Conservation (phyloP, 2,113 vertebrate species). For the Oenanthe melanoleuca region DNA sequence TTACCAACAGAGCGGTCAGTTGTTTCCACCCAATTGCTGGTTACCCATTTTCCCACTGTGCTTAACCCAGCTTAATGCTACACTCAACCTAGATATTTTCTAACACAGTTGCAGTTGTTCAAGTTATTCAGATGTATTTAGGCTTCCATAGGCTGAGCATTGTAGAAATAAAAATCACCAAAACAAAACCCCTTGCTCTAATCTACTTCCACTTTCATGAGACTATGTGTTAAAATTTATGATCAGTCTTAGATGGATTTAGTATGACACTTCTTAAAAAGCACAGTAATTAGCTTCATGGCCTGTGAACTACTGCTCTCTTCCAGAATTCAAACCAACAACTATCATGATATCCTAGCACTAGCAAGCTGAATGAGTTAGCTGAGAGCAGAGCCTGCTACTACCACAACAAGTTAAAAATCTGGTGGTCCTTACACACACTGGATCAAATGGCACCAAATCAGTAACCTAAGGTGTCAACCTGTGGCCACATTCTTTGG, state of each 20-base stretch:
- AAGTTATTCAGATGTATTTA: not conserved
- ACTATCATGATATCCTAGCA: not conserved
- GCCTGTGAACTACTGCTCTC: not conserved
- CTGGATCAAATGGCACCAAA: rapidly evolving
- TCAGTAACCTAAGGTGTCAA: not conserved
- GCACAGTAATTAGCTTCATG: not conserved
- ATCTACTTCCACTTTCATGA: not conserved
- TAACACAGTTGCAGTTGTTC: not conserved
- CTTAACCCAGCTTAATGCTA: not conserved
- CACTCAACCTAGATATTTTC: not conserved
- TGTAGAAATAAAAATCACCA: not conserved
- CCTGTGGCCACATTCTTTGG: not conserved
- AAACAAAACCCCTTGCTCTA: not conserved
- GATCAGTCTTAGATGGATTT: not conserved
- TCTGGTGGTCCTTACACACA: not conserved
- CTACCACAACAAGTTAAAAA: too few relatives aligned
- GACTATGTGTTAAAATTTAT: not conserved
- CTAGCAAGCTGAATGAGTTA: not conserved
- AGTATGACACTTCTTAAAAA: not conserved
- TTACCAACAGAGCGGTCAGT: not conserved
- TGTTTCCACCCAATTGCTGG: not conserved
- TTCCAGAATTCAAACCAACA: not conserved
- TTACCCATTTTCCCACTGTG: not conserved
- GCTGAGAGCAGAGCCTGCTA: not conserved
- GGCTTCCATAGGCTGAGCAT: not conserved